Base-by-base conservation (phyloP, 2,113 vertebrate species). In the Equus quagga region DNA sequence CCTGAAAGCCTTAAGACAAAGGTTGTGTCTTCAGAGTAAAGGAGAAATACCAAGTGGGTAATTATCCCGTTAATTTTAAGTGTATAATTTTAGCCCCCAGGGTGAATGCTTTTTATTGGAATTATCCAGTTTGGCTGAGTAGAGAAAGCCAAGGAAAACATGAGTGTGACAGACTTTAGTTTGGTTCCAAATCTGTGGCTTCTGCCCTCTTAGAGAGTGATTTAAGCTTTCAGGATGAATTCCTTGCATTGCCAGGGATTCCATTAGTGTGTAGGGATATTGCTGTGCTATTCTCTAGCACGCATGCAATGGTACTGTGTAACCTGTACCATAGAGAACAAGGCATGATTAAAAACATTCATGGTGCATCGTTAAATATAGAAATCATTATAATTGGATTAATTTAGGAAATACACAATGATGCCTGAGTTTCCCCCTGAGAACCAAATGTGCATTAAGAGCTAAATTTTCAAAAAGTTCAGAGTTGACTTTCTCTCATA, bases 371-470 rank as follows among this genome's bases (percentile, higher is more conserved):
- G 4, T 97, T 98, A 98, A 97, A 97, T 96, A 97, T 91, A 96
- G 97, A 97, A 98, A 98, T 98, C 84, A 97, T 96, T 98, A 93
- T 97, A 98, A 98, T 94, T 97, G 97, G 95, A 97, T 98, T 98
- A 98, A 96, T 97, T 95, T 96, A 94, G 76, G 84, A 97, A 98
- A 97, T 97, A 89, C 85, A 94, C 94, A 96, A 80, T 94, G 95
- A 96, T 96, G 92, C 67, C 21, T 75, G 76, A 91, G 78, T 95
- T 97, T 96, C 46, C 97, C 85, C 94, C 75, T 82, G 97, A 97
- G 96, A 97, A 51, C 54, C 31, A 90, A 97, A 95, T 46, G 72
- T 82, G 96, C 91, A 62, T 26, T 62, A 95, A 69, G 51, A 96
- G 51, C 67, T 95, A 97, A 84, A 95, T 96, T 96, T 97, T 87